A percentile compares a stretch with the other conserved stretches of the same genome.
These are phyloP conservation scores for Torymus tubicola DNA, from an alignment of 2,888 invertebrate species.

Conservation along the genomic window DNA sequence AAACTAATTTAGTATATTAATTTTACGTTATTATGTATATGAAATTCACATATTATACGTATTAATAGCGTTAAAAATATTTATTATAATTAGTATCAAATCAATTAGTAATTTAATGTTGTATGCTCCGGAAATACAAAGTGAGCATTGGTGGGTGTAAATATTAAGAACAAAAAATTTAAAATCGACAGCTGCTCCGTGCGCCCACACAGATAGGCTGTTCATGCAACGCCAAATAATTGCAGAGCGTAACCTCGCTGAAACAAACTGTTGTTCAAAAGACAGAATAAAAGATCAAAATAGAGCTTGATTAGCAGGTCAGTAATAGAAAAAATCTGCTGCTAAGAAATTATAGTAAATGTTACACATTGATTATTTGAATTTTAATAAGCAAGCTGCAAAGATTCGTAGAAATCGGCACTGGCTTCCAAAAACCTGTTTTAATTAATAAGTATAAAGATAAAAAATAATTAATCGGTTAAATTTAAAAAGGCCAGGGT, in stretches of 20 bases:
- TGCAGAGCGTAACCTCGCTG: constrained; percentile 73
- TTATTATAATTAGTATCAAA: constrained; percentile 18
- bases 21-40: no score
- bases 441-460: constrained; percentile 60
- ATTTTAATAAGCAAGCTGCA: constrained; percentile 71
- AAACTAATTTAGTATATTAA: no score
- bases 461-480: constrained; percentile 62
- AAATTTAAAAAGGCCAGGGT: constrained; percentile 44
- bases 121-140: constrained; percentile 23
- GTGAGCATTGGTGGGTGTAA: constrained; percentile 1
- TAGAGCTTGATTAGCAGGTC: constrained; percentile 65
- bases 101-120: constrained; percentile 44
- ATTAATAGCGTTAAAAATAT: constrained; percentile 6
- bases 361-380: constrained; percentile 59
- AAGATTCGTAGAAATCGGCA: constrained; percentile 68
- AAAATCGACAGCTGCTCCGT: constrained; percentile 74
- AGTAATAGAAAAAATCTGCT: constrained; percentile 57
- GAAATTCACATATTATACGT: no score
- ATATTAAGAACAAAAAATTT: constrained; percentile 53
- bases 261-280: constrained; percentile 71
- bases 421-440: constrained; percentile 74
- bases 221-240: constrained; percentile 76
- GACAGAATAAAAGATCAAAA: constrained; percentile 58
- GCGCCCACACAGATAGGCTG: constrained; percentile 73
- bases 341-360: constrained; percentile 63